Evolutionary conservation across 2,888 invertebrate genomes (phyloP).

Genomic region (Conchocele bisecta): DNA sequence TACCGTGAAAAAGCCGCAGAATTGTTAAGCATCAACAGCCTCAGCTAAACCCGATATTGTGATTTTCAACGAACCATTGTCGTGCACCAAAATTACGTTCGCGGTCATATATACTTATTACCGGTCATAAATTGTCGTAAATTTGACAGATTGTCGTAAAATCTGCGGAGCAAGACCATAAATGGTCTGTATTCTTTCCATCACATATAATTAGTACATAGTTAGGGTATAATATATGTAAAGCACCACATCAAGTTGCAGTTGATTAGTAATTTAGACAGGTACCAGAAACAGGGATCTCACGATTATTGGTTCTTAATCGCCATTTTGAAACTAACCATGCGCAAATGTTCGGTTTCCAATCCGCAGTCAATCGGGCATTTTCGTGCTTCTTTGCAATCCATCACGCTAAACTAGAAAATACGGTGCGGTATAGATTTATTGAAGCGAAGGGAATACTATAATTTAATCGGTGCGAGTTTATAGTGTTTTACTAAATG

Average conservation of each 20-base stretch:
- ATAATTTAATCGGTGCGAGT: slow-evolving; percentile 51
- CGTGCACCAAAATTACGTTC: slow-evolving; percentile 47
- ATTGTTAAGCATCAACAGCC: slow-evolving; percentile 39
- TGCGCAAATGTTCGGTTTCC: slow-evolving; percentile 56
- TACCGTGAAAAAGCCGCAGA: slow-evolving; percentile 51
- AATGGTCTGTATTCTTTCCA: slow-evolving; percentile 54
- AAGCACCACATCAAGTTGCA: slow-evolving; percentile 51
- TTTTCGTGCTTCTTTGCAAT: slow-evolving; percentile 49
- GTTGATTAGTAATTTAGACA: slow-evolving; percentile 52
- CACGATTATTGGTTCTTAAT: slow-evolving; percentile 45
- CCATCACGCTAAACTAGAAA: slow-evolving; percentile 56
- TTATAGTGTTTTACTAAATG: slow-evolving; percentile 56
- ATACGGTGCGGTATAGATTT: slow-evolving; percentile 39
- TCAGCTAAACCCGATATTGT: slow-evolving; percentile 46
- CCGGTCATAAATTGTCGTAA: slow-evolving; percentile 58
- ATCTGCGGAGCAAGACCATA: slow-evolving; percentile 55
- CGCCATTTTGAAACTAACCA: slow-evolving; percentile 57
- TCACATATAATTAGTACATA: slow-evolving; percentile 63
- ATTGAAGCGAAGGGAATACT: slow-evolving; percentile 56
- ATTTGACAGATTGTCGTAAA: slow-evolving; percentile 62
- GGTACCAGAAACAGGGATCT: slow-evolving; percentile 45
- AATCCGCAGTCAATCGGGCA: slow-evolving; percentile 43
- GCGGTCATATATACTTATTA: slow-evolving; percentile 63
- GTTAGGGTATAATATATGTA: slow-evolving; percentile 64
- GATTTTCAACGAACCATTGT: slow-evolving; percentile 52